These are phyloP conservation scores for Idaea biselata DNA, from an alignment of 2,888 invertebrate genomes.

Conservation along the genomic window DNA sequence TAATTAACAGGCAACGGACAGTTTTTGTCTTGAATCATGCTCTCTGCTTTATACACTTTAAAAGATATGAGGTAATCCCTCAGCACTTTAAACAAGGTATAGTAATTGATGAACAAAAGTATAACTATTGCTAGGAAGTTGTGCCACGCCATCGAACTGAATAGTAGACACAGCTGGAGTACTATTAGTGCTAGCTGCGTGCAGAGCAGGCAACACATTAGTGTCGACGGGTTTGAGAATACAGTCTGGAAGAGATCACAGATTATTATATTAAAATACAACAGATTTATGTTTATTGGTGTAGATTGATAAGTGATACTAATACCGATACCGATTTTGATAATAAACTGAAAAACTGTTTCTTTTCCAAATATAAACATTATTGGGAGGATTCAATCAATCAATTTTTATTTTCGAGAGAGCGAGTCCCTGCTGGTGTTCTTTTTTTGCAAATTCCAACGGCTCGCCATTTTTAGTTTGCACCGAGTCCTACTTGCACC, in stretches of 20 bases:
- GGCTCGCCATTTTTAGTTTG: too few relatives aligned
- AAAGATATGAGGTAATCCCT: conserved; percentile 93
- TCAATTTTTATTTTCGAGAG: too few relatives aligned
- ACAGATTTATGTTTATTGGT: too few relatives aligned
- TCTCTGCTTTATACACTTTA: conserved; percentile 88
- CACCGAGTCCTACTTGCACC: conserved; percentile 72
- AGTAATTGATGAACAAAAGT: conserved; percentile 94
- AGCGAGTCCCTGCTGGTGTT: too few relatives aligned
- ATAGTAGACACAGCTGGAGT: conserved; percentile 88
- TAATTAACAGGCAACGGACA: conserved; percentile 29
- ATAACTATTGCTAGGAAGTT: conserved; percentile 92
- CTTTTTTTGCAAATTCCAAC: too few relatives aligned
- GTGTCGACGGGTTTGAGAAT: conserved; percentile 91
- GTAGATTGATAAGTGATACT: too few relatives aligned
- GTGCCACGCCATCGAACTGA: conserved; percentile 94
- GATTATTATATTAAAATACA: neutral
- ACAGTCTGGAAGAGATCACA: conserved; percentile 82
- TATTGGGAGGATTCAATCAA: too few relatives aligned
- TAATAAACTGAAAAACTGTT: too few relatives aligned
- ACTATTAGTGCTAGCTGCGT: conserved; percentile 86
- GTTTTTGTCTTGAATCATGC: conserved; percentile 84
- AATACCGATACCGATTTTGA: too few relatives aligned
- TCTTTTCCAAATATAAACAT: too few relatives aligned
- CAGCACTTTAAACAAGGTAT: conserved; percentile 92
- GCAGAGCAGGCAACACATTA: conserved; percentile 87